Evolutionary conservation across 2,113 vertebrate species (phyloP).

Genomic region (Sander lucioperca): DNA sequence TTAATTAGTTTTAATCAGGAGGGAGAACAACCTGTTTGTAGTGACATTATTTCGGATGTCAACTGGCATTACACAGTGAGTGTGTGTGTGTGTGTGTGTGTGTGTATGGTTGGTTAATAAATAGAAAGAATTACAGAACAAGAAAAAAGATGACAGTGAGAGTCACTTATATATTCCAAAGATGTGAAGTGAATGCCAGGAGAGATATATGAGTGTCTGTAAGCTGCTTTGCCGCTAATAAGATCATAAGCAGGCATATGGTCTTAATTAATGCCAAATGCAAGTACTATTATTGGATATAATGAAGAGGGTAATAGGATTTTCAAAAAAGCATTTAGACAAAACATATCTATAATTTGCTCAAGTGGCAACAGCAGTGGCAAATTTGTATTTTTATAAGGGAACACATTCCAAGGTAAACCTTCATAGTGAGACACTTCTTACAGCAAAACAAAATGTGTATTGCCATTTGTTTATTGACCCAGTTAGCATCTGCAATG

Average conservation of each 20-base stretch:
- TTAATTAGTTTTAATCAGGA: neutral
- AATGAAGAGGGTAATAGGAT: constrained; percentile 14
- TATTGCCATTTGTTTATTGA: too few relatives aligned
- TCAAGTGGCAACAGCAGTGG: too few relatives aligned
- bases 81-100: neutral
- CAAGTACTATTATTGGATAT: neutral
- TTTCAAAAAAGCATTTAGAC: neutral
- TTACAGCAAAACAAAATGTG: too few relatives aligned
- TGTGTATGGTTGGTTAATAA: too few relatives aligned
- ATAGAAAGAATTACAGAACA: too few relatives aligned
- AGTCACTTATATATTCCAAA: neutral
- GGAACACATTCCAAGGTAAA: neutral
- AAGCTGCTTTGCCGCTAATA: neutral
- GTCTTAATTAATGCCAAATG: neutral
- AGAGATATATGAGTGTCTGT: neutral
- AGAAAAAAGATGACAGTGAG: neutral
- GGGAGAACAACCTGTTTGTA: too few relatives aligned
- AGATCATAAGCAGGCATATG: constrained; percentile 3
- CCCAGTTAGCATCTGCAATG: too few relatives aligned
- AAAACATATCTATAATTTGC: neutral
- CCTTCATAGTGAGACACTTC: too few relatives aligned
- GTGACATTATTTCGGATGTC: neutral
- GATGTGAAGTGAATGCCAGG: neutral
- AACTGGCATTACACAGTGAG: neutral
- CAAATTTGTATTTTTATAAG: neutral